A percentile compares a stretch with the other conserved stretches of the same genome.
Conservation (phyloP, 2,113 vertebrate species). For the Pachycephala philippinensis region DNA sequence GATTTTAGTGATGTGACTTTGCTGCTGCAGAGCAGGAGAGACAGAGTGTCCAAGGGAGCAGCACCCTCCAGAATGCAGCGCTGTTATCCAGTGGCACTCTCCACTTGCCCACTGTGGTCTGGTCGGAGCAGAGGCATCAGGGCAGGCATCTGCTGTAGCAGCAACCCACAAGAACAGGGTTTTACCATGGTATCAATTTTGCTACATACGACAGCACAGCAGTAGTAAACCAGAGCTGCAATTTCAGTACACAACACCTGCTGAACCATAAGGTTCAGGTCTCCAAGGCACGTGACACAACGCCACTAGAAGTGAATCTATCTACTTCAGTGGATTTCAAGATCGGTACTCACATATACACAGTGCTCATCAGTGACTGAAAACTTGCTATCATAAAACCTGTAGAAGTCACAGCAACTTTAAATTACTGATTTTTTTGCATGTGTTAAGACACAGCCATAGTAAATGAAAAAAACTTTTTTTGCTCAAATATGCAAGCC, state of each 20-base stretch:
- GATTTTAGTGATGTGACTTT: neutral
- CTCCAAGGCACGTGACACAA: neutral
- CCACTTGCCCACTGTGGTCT: neutral
- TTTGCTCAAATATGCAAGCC: neutral
- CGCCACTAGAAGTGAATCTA: neutral
- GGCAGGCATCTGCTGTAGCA: neutral
- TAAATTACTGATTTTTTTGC: neutral
- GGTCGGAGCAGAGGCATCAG: neutral
- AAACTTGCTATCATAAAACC: conserved; percentile 6
- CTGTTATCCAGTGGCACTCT: neutral
- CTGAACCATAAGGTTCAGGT: neutral
- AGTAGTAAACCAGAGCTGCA: neutral
- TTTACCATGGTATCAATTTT: neutral
- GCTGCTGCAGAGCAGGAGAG: neutral
- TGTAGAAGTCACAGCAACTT: neutral
- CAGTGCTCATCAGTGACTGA: neutral
- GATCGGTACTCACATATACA: neutral
- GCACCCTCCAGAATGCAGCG: neutral
- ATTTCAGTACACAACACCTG: neutral
- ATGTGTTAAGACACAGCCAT: neutral
- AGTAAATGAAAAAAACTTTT: conserved; percentile 30
- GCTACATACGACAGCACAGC: neutral
- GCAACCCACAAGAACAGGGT: neutral
- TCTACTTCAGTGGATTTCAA: neutral
- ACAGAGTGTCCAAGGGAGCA: neutral